phyloP scores from a whole-genome alignment of 2,888 invertebrate species.

The Idaea straminata region DNA sequence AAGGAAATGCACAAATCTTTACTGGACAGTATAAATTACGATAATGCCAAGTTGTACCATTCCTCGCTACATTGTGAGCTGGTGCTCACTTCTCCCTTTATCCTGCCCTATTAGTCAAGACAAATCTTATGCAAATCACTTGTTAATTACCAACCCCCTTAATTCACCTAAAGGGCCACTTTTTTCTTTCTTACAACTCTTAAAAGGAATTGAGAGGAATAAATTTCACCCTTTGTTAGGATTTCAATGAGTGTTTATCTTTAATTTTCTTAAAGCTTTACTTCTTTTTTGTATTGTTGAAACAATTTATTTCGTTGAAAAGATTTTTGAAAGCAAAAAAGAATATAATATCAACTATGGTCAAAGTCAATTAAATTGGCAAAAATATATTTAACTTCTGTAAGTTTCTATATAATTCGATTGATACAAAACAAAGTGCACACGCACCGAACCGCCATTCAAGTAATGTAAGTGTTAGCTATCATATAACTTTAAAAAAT shows the following conservation, averaged over 20 bases:
- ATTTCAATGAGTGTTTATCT: conserved; percentile 9
- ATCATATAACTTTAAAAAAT: no score
- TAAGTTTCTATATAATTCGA: no score
- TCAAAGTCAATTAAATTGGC: no score
- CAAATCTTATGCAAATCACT: conserved; percentile 61
- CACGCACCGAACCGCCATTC: no score
- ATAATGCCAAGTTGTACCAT: background rate
- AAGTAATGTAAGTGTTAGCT: no score
- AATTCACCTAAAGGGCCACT: conserved; percentile 44
- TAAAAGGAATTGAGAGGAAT: conserved; percentile 12
- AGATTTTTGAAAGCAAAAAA: background rate
- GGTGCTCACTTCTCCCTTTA: conserved; percentile 25
- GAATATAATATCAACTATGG: no score
- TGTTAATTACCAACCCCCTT: conserved; percentile 54
- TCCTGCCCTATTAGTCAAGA: conserved; percentile 52
- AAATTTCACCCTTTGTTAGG: conserved; percentile 12
- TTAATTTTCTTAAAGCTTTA: conserved; percentile 5
- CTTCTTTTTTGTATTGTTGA: background rate
- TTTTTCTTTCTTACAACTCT: conserved; percentile 11
- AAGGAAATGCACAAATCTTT: no score
- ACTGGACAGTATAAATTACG: background rate
- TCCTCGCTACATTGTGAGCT: background rate
- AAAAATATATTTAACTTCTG: no score
- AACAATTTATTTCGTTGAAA: background rate
- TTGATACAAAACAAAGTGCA: no score